A percentile compares a stretch with the other conserved stretches of the same genome.
Conservation (phyloP, 1,140 invertebrate genomes). For the Eufriesea mexicana region DNA sequence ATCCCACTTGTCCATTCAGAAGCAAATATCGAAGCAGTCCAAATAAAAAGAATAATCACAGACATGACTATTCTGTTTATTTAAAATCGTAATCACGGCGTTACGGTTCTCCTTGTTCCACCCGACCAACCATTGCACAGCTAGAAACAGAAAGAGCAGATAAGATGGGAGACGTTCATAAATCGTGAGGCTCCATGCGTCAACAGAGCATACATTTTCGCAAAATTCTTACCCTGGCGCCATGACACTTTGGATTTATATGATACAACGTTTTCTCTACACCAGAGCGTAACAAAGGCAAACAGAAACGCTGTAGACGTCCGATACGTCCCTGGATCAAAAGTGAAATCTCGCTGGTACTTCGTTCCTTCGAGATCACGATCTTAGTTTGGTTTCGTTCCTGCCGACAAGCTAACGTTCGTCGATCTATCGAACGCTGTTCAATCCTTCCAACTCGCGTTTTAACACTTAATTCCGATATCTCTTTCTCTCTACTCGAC, state of each 20-base stretch:
- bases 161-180: conserved; percentile 15
- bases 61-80: background rate
- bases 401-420: background rate
- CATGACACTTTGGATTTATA: background rate
- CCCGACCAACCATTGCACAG: background rate
- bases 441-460: background rate
- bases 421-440: background rate
- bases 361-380: background rate
- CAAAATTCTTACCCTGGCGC: background rate
- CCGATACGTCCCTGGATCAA: background rate
- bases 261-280: background rate
- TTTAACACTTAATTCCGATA: background rate
- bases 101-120: background rate
- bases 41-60: background rate
- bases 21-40: background rate
- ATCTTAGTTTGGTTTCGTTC: background rate
- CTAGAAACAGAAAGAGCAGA: background rate
- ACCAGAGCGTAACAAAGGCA: background rate
- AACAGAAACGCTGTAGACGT: background rate
- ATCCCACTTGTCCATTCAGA: background rate
- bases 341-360: conserved; percentile 8
- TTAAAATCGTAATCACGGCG: background rate
- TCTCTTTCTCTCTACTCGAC: background rate
- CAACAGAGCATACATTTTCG: background rate
- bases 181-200: background rate